Evolutionary conservation across 2,797 vertebrate genomes (phyloP), one percentile per base, ranked within the genome.

Genomic region (Psittacula echo): DNA sequence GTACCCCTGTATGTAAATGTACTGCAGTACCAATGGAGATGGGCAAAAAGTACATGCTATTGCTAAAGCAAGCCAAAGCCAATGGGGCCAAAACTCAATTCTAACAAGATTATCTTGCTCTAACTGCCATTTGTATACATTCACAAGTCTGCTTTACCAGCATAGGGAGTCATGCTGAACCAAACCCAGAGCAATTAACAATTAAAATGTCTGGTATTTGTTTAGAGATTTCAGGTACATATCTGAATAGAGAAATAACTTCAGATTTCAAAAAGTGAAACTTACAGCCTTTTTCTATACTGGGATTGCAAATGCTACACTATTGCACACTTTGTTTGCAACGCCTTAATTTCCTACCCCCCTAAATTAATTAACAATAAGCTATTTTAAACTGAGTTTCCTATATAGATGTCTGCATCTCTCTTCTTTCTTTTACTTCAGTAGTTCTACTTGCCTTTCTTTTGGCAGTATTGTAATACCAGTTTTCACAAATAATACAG

Each of bases 351-450:
- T 96, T 97, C 51, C 96, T 92, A 75, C 67, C 89, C 92, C 67
- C 26, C 78, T 66, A 96, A 96, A 96, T 94, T 96, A 94, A 95
- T 92, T 95, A 96, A 47, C 5, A 79, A 20, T 93, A 97, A 97
- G 81, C 65, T 48, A 82, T 91, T 97, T 95, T 85, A 95, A 95
- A 93, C 48, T 2, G 21, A 71, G 90, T 89, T 95, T 97, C 89
- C 93, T 91, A 92, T 89, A 89, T 30, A 96, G 89, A 89, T 96
- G 75, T 90, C 94, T 95, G 88, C 47, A 70, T 94, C 85, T 96
- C 83, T 89, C 76, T 91, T 87, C 39, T 39, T 89, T 85, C 93
- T 94, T 95, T 90, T 56, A 76, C 95, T 97, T 95, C 90, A 95
- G 73, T 91, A 89, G 91, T 85, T 89, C 76, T 73, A 42, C 86